phyloP scores from a whole-genome alignment of 2,113 vertebrate genomes.

The Mirounga angustirostris region DNA sequence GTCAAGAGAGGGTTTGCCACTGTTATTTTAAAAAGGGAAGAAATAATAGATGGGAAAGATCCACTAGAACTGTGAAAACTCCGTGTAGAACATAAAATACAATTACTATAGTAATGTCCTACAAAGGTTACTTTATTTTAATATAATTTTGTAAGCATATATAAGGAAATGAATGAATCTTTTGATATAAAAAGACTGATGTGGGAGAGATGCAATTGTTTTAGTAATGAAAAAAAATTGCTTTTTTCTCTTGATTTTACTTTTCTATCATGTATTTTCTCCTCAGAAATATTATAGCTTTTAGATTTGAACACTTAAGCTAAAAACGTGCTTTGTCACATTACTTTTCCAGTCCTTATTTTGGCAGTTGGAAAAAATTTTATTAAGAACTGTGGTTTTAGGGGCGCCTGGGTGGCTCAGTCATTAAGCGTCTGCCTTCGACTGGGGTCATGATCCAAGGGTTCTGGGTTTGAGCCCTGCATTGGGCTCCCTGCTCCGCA shows the following conservation, averaged over 20 bases:
- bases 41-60: not conserved
- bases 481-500: not conserved
- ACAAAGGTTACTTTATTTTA: no score
- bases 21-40: not conserved
- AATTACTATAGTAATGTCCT: no score
- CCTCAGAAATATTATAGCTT: not conserved
- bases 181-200: not conserved
- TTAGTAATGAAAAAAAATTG: not conserved
- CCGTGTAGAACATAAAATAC: not conserved
- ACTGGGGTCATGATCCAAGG: no score
- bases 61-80: not conserved
- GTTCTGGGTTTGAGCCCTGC: no score
- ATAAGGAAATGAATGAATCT: not conserved
- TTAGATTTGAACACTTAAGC: conserved; percentile 31
- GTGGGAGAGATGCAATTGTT: not conserved
- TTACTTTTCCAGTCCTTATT: not conserved
- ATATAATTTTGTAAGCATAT: not conserved
- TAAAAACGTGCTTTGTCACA: not conserved
- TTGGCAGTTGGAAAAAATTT: not conserved
- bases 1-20: not conserved
- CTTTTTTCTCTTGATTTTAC: conserved; percentile 21
- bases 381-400: not conserved
- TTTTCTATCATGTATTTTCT: conserved; percentile 13
- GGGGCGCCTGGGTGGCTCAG: no score
- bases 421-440: no score